Evolutionary conservation across 2,113 vertebrate species (phyloP).

Genomic region (Leucopsar rothschildi): DNA sequence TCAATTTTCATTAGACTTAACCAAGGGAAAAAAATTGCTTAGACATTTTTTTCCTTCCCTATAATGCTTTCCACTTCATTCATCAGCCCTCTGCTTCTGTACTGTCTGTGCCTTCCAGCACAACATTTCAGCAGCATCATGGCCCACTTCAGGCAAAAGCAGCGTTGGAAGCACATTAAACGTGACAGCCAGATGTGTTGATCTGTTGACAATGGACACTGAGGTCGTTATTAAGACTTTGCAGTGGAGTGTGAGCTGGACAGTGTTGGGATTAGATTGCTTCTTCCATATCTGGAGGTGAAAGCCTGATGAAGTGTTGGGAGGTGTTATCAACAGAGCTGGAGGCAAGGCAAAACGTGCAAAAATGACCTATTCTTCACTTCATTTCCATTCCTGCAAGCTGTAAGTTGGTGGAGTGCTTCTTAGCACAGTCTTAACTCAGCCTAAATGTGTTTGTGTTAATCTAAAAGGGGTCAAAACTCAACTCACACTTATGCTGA

Average conservation of each 20-base stretch:
- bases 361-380: neutral
- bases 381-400: neutral
- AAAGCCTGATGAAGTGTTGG: conserved; percentile 22
- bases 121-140: neutral
- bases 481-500: neutral
- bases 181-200: neutral
- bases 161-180: neutral
- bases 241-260: neutral
- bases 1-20: neutral
- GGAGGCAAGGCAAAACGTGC: neutral
- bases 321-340: neutral
- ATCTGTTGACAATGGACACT: neutral
- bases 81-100: neutral
- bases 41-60: neutral
- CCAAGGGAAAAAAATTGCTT: neutral
- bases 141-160: neutral
- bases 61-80: neutral
- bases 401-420: neutral
- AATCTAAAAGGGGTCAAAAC: neutral
- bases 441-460: neutral
- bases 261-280: neutral
- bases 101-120: neutral
- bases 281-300: neutral
- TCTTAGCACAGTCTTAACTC: neutral
- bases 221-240: neutral